These are phyloP conservation scores for Pteromalus puparum DNA, from an alignment of 1,140 invertebrate genomes.

Conservation along the genomic window DNA sequence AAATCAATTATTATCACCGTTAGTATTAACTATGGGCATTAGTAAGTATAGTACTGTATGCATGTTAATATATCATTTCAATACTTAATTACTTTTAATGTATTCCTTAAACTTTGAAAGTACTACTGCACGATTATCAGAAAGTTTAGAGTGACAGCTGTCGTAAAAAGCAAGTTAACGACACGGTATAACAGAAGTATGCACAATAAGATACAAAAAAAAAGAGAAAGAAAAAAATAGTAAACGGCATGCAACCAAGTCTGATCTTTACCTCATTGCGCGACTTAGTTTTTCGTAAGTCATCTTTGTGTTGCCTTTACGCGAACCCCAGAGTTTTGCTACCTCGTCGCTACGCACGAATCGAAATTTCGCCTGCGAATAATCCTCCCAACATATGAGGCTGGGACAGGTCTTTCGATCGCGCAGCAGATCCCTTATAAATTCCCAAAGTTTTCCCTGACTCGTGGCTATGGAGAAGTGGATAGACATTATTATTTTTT, in stretches of 20 bases:
- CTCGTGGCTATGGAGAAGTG: slow-evolving; percentile 73
- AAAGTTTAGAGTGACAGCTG: no score
- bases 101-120: background rate
- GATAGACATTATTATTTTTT: background rate
- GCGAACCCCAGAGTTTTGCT: slow-evolving; percentile 90
- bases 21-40: background rate
- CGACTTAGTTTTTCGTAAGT: slow-evolving; percentile 95
- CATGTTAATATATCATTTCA: no score
- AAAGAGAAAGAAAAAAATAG: slow-evolving; percentile 10
- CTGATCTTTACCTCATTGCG: slow-evolving; percentile 87
- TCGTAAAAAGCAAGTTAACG: no score
- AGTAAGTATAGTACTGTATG: background rate
- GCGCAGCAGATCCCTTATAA: slow-evolving; percentile 86
- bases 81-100: background rate
- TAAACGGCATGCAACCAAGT: background rate
- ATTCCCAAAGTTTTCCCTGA: slow-evolving; percentile 86
- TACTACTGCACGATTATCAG: background rate
- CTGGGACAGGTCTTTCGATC: slow-evolving; percentile 86
- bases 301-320: slow-evolving; percentile 93
- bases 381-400: slow-evolving; percentile 92
- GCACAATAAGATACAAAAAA: background rate
- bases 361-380: slow-evolving; percentile 89
- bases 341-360: slow-evolving; percentile 94
- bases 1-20: background rate
- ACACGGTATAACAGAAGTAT: no score